These are phyloP conservation scores for Anaspis maculata DNA, from an alignment of 2,888 invertebrate genomes.

Conservation along the genomic window DNA sequence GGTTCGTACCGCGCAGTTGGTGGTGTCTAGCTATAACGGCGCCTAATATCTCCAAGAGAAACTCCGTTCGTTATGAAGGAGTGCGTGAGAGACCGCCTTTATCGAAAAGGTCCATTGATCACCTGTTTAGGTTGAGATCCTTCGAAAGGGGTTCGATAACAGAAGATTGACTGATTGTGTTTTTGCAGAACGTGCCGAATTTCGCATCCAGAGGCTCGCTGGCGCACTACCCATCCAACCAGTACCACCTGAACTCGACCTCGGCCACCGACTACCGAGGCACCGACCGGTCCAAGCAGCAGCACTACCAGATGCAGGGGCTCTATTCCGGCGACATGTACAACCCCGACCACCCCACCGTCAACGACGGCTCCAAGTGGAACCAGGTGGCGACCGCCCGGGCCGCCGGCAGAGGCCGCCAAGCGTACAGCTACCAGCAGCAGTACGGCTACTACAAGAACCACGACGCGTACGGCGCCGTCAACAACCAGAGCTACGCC, in stretches of 20 bases:
- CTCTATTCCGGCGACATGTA: slow-evolving; percentile 37
- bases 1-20: no score
- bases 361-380: no score
- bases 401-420: slow-evolving; percentile 31
- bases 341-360: slow-evolving; percentile 37
- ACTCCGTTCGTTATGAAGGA: no score
- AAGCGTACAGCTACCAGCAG: slow-evolving; percentile 44
- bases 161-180: no score
- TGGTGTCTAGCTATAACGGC: no score
- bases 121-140: no score
- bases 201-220: slow-evolving; percentile 49
- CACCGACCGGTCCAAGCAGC: slow-evolving; percentile 29
- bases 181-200: slow-evolving; percentile 53
- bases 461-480: slow-evolving; percentile 37
- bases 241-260: slow-evolving; percentile 36
- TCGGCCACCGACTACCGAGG: slow-evolving; percentile 34
- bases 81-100: no score
- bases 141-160: no score
- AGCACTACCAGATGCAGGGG: slow-evolving; percentile 32
- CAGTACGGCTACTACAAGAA: slow-evolving; percentile 48
- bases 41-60: no score
- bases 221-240: slow-evolving; percentile 32
- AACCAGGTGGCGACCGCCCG: no score
- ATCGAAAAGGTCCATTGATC: no score
- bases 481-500: slow-evolving; percentile 31